phyloP scores from a whole-genome alignment of 2,888 invertebrate genomes.

The Eumacrocentrus americanus region DNA sequence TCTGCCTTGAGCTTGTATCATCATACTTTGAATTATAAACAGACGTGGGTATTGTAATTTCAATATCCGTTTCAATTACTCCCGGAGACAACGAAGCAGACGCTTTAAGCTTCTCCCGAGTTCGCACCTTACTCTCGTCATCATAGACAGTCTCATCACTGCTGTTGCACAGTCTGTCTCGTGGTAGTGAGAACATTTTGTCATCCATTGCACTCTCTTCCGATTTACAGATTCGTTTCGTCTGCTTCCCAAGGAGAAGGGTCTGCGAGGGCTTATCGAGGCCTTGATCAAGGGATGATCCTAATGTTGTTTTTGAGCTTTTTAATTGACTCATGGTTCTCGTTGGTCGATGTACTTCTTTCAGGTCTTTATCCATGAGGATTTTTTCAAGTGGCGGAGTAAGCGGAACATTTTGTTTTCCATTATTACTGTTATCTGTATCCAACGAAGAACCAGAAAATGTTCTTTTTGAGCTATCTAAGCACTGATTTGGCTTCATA shows the following conservation, averaged over 20 bases:
- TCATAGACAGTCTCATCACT: slow-evolving; percentile 51
- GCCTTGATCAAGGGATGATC: slow-evolving; percentile 59
- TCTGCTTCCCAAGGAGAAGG: slow-evolving; percentile 45
- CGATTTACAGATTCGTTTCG: slow-evolving; percentile 58
- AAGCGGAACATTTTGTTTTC: slow-evolving; percentile 45
- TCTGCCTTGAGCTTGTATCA: slow-evolving; percentile 45
- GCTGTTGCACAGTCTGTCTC: slow-evolving; percentile 45
- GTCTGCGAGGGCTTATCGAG: slow-evolving; percentile 51
- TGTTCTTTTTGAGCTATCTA: slow-evolving; percentile 58
- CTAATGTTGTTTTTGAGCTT: slow-evolving; percentile 49
- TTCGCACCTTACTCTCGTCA: slow-evolving; percentile 20
- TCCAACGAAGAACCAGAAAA: slow-evolving; percentile 60
- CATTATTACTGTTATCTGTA: slow-evolving; percentile 50
- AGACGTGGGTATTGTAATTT: slow-evolving; percentile 56
- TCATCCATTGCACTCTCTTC: slow-evolving; percentile 58
- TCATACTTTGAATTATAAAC: slow-evolving; percentile 43
- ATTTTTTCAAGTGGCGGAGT: slow-evolving; percentile 55
- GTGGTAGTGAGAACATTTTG: slow-evolving; percentile 46
- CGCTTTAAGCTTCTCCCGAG: slow-evolving; percentile 28
- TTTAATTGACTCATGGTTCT: slow-evolving; percentile 53
- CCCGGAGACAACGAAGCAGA: slow-evolving; percentile 13
- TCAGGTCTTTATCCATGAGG: slow-evolving; percentile 47
- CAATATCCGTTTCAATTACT: slow-evolving; percentile 50
- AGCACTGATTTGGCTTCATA: slow-evolving; percentile 56
- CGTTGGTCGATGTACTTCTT: slow-evolving; percentile 33